Evolutionary conservation across 2,797 vertebrate genomes (phyloP).

Genomic region (Harpagifer antarcticus): DNA sequence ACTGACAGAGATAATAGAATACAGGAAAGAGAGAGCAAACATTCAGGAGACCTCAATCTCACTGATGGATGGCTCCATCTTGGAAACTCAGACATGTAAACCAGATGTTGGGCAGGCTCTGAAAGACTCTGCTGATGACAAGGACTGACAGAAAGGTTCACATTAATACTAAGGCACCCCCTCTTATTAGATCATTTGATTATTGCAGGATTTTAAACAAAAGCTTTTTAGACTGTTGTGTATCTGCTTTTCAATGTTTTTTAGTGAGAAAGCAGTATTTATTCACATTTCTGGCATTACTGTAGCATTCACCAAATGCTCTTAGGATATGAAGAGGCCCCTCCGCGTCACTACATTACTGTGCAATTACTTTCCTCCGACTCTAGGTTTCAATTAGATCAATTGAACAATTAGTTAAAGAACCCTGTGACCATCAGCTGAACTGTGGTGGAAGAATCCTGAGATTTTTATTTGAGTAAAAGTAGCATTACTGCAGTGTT

Average conservation of each 20-base stretch:
- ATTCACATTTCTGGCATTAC: background rate
- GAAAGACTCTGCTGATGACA: constrained; percentile 33
- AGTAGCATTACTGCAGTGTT: background rate
- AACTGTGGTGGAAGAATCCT: background rate
- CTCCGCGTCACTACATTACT: constrained; percentile 3
- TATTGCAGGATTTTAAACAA: background rate
- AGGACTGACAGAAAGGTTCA: constrained; percentile 20
- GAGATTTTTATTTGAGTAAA: background rate
- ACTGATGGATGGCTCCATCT: constrained; percentile 61
- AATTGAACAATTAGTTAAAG: constrained; percentile 7
- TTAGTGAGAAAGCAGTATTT: background rate
- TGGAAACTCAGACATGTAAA: constrained; percentile 56
- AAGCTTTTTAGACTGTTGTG: background rate
- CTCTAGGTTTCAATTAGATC: constrained; percentile 12
- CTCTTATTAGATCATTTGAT: constrained; percentile 5
- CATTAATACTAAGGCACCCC: constrained; percentile 5
- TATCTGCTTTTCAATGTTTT: background rate
- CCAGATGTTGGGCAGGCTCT: constrained; percentile 61
- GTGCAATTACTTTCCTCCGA: background rate
- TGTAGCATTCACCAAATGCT: background rate
- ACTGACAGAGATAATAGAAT: constrained; percentile 20
- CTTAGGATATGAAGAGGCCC: background rate
- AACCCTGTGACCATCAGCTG: constrained; percentile 3
- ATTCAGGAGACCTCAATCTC: constrained; percentile 16
- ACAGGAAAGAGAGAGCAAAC: constrained; percentile 24